Base-by-base conservation (phyloP, 2,113 vertebrate genomes). In the Brevimyrus niger region DNA sequence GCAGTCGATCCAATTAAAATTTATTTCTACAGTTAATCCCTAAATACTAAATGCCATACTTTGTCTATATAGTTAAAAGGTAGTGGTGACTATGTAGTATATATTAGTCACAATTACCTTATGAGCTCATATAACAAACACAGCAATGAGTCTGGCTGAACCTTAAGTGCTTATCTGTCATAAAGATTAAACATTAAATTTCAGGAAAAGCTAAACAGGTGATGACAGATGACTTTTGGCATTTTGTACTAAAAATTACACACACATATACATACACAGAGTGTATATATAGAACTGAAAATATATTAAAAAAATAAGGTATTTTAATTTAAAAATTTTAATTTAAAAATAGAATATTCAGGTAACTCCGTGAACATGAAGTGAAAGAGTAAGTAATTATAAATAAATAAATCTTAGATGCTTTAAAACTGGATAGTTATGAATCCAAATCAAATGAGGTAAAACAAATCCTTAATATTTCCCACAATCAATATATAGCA, bases 1-100 rank as follows among this genome's bases (percentile, higher is more conserved):
- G 82, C 42, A n/a, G 38, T 92, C 42, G 4, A 11, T 92, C 92
- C 91, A 94, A 95, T 94, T 94, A 95, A 95, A 94, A 96, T 94
- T 95, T 95, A 95, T 80, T 80, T 80, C 31, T 80, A 80, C 73
- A 38, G 73, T 42, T 6, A 87, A 35, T 95, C 95, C 95, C 73
- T 85, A 89, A 9, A 88, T 86, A 51, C 91, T 91, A 88, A 46
- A 47, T 90, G 91, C 93, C 89, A 94, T 88, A 90, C 94, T 94
- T 95, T 93, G 94, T 95, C 93, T 90, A 92, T 65, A 42, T 88
- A 87, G 88, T 90, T 90, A 80, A 80, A 93, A 76, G 19, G 89
- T 92, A 91, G 90, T 90, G 91, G 94, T 91, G 93, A 91, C 92
- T 92, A 55, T 55, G 88, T 87, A 58, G 15, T 76, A 27, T 53